Conservation (phyloP, 1,140 invertebrate genomes). For the Acromyrmex echinatior region DNA sequence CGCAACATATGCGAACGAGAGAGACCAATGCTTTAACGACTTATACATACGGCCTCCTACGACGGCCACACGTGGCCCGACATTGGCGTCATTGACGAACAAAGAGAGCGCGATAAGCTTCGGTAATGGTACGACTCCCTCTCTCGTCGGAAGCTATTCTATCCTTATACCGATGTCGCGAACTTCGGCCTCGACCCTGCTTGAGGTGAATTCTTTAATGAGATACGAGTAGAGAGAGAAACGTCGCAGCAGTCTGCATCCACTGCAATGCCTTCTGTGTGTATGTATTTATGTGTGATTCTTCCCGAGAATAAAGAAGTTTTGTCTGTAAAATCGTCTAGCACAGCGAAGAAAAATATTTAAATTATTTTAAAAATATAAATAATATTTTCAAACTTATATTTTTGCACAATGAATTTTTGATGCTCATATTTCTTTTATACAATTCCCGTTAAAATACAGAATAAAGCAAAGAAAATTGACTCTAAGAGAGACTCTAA, state of each 20-base stretch:
- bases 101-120: slow-evolving; percentile 47
- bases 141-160: slow-evolving; percentile 5
- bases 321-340: background rate
- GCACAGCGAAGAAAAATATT: background rate
- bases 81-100: slow-evolving; percentile 52
- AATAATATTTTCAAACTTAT: background rate
- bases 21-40: slow-evolving; percentile 36
- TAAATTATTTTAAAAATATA: background rate
- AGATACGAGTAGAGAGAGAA: background rate
- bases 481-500: background rate
- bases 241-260: background rate
- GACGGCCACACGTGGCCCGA: slow-evolving; percentile 36
- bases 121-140: background rate
- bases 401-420: background rate
- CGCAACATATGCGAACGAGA: background rate
- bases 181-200: slow-evolving; percentile 39
- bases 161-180: slow-evolving; percentile 30
- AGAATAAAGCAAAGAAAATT: background rate
- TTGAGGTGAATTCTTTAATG: slow-evolving; percentile 29
- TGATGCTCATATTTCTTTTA: background rate
- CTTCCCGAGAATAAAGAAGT: background rate
- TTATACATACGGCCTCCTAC: slow-evolving; percentile 7
- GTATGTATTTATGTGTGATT: background rate
- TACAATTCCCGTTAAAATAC: background rate
- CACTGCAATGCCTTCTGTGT: background rate